Evolutionary conservation across 1,140 invertebrate genomes (phyloP), one percentile per base, ranked within the genome.

Genomic region (Harlomillsia oculata): DNA sequence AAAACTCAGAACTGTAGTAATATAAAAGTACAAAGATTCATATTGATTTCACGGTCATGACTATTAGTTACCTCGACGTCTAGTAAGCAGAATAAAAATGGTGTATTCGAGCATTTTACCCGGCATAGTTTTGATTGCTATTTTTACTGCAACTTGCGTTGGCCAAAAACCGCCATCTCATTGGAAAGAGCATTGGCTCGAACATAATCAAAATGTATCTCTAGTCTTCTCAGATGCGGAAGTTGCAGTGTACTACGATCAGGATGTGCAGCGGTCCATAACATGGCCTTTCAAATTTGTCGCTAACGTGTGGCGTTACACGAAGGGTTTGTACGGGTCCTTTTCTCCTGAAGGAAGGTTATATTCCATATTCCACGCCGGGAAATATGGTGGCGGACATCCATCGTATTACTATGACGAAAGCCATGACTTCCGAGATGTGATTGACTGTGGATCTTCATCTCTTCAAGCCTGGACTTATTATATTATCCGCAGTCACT

Each of bases 331-430:
- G 5, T 64, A 64, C 26, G 62, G 62, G 18, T 16, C 40, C 30
- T 64, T 64, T 32, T 53, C 57, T 3, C 5, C 30, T 1, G 62
- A 60, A 26, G 46, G 52, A 23, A 52, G 44, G 44, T 45, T 62
- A 13, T 57, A 58, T 32, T 55, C 55, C n/a, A 62, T 62, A 43
- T 62, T 62, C 48, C 60, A 62, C 37, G 13, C 50, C 4, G 34
- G 36, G 6, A 60, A 62, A 50, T 56, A 57, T 32, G 26, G 34
- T 20, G 55, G 60, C n/a, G 54, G 60, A 9, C 60, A 62, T 53
- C 60, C 54, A 6, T 45, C 54, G 2, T 49, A 48, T 21, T 60
- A 56, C 21, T 56, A 56, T 30, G 53, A 56, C 18, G 53, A 37
- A 4, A 14, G 14, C 26, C 53, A 60, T 21, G 53, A 56, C 29